A percentile compares a stretch with the other conserved stretches of the same genome.
phyloP scores from a whole-genome alignment of 2,113 vertebrate species.

The Tyrannus savana region DNA sequence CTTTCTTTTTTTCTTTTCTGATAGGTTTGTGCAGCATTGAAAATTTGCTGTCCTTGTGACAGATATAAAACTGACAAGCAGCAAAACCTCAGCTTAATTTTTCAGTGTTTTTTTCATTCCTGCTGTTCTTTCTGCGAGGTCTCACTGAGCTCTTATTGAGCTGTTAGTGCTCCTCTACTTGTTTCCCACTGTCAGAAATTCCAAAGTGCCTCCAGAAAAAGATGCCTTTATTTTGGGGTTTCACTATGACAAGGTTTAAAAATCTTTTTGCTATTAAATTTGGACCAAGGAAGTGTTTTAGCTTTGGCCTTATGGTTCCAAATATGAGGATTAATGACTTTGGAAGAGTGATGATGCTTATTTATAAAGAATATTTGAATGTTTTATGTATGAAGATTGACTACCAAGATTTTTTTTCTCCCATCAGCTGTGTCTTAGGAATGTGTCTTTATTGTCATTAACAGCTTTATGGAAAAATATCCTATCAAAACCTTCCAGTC shows the following conservation, averaged over 20 bases:
- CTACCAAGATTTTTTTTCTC: not conserved
- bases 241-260: not conserved
- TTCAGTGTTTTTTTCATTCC: not conserved
- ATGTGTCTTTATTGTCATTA: not conserved
- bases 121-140: not conserved
- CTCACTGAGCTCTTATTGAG: not conserved
- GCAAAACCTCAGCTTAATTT: constrained; percentile 5
- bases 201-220: not conserved
- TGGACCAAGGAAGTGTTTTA: not conserved
- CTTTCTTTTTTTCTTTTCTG: not conserved
- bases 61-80: not conserved
- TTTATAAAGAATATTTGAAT: not conserved
- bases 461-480: not conserved
- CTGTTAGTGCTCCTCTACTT: not conserved
- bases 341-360: not conserved
- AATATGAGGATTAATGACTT: not conserved
- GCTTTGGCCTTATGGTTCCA: not conserved
- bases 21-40: not conserved
- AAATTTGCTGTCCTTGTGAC: not conserved
- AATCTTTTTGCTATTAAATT: not conserved
- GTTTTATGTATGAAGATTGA: not conserved
- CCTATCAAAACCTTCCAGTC: not conserved
- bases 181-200: not conserved
- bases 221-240: not conserved
- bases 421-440: not conserved